These are phyloP conservation scores for Dyspetes luteomarginatus DNA, from an alignment of 2,888 invertebrate species.

Conservation along the genomic window DNA sequence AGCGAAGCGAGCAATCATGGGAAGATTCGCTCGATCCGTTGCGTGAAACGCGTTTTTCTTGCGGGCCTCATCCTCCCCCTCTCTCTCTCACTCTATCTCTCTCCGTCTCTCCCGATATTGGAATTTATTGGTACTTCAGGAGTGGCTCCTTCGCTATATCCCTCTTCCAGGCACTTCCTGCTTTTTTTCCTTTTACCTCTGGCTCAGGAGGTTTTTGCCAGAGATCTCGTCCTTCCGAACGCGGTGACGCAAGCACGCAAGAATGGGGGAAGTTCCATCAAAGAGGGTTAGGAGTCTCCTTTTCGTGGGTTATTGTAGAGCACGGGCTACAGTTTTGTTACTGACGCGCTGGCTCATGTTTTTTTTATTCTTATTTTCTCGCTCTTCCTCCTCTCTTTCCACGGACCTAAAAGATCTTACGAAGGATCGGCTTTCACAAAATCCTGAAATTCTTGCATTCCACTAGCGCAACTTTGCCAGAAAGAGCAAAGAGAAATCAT, in stretches of 20 bases:
- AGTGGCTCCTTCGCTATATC: slow-evolving; percentile 25
- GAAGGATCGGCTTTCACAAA: slow-evolving; percentile 41
- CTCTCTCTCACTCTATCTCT: neutral
- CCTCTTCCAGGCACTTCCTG: slow-evolving; percentile 31
- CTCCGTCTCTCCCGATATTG: slow-evolving; percentile 40
- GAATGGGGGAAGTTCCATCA: slow-evolving; percentile 14
- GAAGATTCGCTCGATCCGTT: slow-evolving; percentile 31
- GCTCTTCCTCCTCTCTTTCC: slow-evolving; percentile 4
- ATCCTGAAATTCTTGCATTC: slow-evolving; percentile 56
- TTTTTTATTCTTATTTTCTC: slow-evolving; percentile 24
- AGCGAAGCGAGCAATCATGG: slow-evolving; percentile 57
- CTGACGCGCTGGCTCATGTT: slow-evolving; percentile 26
- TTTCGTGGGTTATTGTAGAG: slow-evolving; percentile 20
- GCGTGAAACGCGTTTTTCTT: slow-evolving; percentile 48
- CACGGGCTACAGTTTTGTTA: slow-evolving; percentile 18
- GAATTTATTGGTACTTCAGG: slow-evolving; percentile 62
- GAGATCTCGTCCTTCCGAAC: slow-evolving; percentile 41
- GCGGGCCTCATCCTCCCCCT: neutral
- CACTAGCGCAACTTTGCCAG: slow-evolving; percentile 14
- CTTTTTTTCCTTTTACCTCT: slow-evolving; percentile 46
- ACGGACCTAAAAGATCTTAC: slow-evolving; percentile 35
- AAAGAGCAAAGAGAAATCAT: slow-evolving; percentile 72
- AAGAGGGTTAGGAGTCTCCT: slow-evolving; percentile 19
- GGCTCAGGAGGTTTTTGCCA: slow-evolving; percentile 30
- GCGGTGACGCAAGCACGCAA: slow-evolving; percentile 56